These are phyloP conservation scores for Desoria tigrina DNA, from an alignment of 2,888 invertebrate genomes.

Conservation along the genomic window DNA sequence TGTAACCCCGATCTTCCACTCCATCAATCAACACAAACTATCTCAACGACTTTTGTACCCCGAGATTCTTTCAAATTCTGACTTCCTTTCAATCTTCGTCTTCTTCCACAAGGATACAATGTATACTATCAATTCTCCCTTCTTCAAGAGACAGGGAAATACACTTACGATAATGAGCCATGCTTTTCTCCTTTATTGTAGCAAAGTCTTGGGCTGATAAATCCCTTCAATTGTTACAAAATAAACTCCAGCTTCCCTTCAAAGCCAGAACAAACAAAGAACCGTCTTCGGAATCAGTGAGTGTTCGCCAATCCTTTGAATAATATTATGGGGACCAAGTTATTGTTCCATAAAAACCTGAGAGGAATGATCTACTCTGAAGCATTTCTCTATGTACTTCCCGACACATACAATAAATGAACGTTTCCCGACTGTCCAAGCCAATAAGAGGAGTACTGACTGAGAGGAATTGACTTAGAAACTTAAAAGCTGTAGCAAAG, in stretches of 20 bases:
- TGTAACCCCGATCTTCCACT: slow-evolving; percentile 16
- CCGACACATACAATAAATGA: too few relatives aligned
- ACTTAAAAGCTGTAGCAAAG: too few relatives aligned
- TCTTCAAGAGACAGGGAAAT: background rate
- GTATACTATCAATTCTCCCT: background rate
- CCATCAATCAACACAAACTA: slow-evolving; percentile 47
- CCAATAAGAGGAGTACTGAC: too few relatives aligned
- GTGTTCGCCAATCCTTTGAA: too few relatives aligned
- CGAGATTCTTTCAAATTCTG: slow-evolving; percentile 27
- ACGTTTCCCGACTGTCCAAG: too few relatives aligned
- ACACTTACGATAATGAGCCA: background rate
- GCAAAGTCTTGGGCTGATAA: background rate
- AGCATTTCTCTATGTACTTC: too few relatives aligned
- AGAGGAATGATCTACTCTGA: too few relatives aligned
- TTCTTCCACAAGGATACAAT: background rate
- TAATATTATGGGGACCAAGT: too few relatives aligned
- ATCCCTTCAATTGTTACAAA: slow-evolving; percentile 1
- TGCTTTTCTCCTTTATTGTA: background rate
- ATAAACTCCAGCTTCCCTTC: background rate
- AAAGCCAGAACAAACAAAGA: too few relatives aligned
- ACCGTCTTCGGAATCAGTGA: too few relatives aligned
- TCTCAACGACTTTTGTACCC: slow-evolving; percentile 35
- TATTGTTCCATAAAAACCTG: too few relatives aligned
- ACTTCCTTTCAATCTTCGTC: slow-evolving; percentile 31
- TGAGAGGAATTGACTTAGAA: too few relatives aligned